A percentile compares a stretch with the other conserved stretches of the same genome.
phyloP scores from a whole-genome alignment of 1,140 invertebrate genomes.

The Charaxes varanes region DNA sequence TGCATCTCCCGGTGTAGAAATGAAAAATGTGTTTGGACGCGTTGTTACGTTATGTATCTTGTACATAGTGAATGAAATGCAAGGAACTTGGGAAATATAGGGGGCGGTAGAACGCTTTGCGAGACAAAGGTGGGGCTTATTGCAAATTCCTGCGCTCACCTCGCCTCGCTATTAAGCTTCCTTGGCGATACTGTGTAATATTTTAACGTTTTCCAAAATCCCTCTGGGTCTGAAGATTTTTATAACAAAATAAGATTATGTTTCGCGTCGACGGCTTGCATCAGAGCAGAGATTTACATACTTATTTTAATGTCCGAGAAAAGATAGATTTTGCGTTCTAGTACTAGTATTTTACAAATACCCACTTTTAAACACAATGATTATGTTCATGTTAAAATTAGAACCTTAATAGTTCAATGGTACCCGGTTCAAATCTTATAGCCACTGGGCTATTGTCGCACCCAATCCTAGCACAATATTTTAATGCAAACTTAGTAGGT shows the following conservation, averaged over 20 bases:
- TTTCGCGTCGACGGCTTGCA: slow-evolving; percentile 11
- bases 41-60: slow-evolving; percentile 32
- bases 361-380: too few species aligned
- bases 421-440: too few species aligned
- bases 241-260: not conserved
- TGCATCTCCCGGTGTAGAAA: slow-evolving; percentile 7
- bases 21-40: slow-evolving; percentile 24
- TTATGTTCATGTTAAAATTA: too few species aligned
- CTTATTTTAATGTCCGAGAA: too few species aligned
- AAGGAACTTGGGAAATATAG: slow-evolving; percentile 65
- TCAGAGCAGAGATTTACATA: too few species aligned
- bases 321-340: too few species aligned
- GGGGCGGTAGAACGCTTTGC: slow-evolving; percentile 40
- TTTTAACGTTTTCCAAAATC: slow-evolving; percentile 45
- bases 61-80: slow-evolving; percentile 61
- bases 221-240: slow-evolving; percentile 6
- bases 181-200: slow-evolving; percentile 46
- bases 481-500: too few species aligned
- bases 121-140: slow-evolving; percentile 65
- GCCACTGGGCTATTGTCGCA: too few species aligned
- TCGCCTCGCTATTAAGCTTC: slow-evolving; percentile 50
- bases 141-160: slow-evolving; percentile 64
- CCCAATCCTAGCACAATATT: too few species aligned
- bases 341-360: too few species aligned
- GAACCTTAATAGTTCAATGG: too few species aligned